Conservation (phyloP, 2,797 vertebrate species). For the Hemibagrus guttatus region DNA sequence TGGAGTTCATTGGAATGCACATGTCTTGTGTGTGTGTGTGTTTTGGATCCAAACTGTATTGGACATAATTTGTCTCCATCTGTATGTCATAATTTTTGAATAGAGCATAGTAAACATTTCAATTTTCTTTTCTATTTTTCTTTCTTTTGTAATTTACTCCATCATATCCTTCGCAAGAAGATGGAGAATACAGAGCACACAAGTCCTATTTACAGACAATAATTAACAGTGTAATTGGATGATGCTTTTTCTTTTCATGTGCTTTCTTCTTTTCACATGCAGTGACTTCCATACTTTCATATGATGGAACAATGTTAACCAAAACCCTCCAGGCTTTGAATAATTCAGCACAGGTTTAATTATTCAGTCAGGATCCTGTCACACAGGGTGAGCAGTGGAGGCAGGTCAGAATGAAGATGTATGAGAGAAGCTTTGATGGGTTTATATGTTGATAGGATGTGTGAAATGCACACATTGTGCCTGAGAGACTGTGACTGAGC, state of each 20-base stretch:
- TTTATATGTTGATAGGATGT: background rate
- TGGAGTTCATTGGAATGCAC: no score
- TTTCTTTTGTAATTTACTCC: constrained; percentile 1
- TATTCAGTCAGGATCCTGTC: constrained; percentile 35
- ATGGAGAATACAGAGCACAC: background rate
- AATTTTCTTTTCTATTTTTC: background rate
- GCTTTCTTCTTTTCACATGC: background rate
- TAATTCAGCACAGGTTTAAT: constrained; percentile 46
- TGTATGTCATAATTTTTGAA: background rate
- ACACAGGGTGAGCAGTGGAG: background rate
- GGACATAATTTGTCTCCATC: background rate
- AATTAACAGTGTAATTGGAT: background rate
- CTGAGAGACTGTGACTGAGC: background rate
- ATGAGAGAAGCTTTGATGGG: constrained; percentile 3
- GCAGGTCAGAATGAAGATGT: constrained; percentile 24
- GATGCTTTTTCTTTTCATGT: background rate
- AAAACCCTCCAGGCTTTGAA: constrained; percentile 24
- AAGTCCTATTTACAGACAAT: no score
- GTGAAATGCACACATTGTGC: background rate
- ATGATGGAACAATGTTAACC: constrained; percentile 14
- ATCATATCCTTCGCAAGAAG: background rate
- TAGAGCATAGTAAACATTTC: background rate
- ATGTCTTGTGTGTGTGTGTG: background rate
- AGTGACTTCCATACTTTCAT: no score
- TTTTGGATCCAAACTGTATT: background rate